Evolutionary conservation across 2,113 vertebrate genomes (phyloP).

Genomic region (Dipodomys stephensi): DNA sequence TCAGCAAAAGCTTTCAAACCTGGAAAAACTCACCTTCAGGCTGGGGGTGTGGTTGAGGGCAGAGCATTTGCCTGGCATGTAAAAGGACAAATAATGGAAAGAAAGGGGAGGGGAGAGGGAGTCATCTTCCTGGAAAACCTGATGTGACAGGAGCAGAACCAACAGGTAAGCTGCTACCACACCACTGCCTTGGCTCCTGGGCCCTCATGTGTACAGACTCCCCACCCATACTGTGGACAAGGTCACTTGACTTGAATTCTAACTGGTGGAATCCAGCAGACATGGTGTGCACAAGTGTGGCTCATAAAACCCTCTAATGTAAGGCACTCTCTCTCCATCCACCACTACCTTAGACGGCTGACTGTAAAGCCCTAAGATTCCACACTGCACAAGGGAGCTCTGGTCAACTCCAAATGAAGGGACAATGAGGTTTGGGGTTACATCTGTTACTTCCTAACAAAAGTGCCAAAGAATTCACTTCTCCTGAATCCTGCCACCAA

Average conservation of each 20-base stretch:
- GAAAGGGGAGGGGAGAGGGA: no score
- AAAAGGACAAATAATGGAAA: background rate
- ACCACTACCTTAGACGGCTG: fast-evolving
- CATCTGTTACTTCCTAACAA: background rate
- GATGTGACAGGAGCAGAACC: fast-evolving
- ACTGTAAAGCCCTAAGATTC: no score
- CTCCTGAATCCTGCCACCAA: no score
- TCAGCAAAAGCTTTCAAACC: background rate
- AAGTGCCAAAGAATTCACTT: background rate
- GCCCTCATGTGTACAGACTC: background rate
- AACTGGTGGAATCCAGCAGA: fast-evolving
- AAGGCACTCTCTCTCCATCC: background rate
- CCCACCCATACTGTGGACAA: no score
- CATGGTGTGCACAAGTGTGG: background rate
- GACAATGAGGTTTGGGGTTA: background rate
- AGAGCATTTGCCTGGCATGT: background rate
- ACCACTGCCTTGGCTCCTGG: fast-evolving
- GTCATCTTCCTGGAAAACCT: background rate
- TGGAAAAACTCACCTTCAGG: background rate
- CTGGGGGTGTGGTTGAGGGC: background rate
- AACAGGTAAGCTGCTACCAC: background rate
- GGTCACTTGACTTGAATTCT: background rate
- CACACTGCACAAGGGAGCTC: background rate
- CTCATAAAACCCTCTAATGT: background rate
- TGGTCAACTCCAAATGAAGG: background rate